phyloP scores from a whole-genome alignment of 2,888 invertebrate genomes.

The Sesia bembeciformis region DNA sequence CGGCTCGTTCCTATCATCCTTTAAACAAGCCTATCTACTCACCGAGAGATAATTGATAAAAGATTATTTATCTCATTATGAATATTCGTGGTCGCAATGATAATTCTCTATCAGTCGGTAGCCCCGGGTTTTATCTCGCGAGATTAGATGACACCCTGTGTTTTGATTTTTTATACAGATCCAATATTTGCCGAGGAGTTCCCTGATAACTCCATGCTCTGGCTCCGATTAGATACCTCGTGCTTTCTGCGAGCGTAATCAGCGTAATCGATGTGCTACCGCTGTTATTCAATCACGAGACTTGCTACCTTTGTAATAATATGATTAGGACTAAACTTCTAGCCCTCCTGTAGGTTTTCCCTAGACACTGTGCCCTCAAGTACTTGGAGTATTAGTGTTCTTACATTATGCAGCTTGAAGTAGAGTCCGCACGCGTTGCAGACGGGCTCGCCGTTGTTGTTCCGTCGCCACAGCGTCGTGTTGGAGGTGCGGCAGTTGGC shows the following conservation, averaged over 20 bases:
- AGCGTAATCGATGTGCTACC: too few species aligned
- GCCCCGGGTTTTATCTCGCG: conserved; percentile 68
- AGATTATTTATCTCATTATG: conserved; percentile 75
- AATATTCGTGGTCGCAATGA: conserved; percentile 69
- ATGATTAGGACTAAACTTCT: too few species aligned
- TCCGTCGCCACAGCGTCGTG: conserved; percentile 97
- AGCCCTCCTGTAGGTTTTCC: too few species aligned
- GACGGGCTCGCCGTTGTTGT: conserved; percentile 95
- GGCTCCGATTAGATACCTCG: conserved; percentile 58
- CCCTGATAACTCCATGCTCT: conserved; percentile 60
- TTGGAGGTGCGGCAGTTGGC: conserved; percentile 94
- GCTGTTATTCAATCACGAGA: too few species aligned
- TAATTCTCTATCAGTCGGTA: conserved; percentile 73
- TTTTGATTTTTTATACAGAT: conserved; percentile 68
- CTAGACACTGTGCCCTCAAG: too few species aligned
- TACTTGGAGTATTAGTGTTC: not conserved
- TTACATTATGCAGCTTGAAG: conserved; percentile 87
- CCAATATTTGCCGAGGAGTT: conserved; percentile 73
- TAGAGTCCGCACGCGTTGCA: conserved; percentile 99
- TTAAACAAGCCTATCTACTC: conserved; percentile 68
- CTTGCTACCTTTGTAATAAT: too few species aligned
- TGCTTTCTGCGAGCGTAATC: not conserved
- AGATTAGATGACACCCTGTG: conserved; percentile 73
- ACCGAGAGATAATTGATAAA: conserved; percentile 72
- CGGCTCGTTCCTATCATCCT: conserved; percentile 59